A percentile compares a stretch with the other conserved stretches of the same genome.
phyloP scores from a whole-genome alignment of 1,140 invertebrate genomes.

The Drosophila funebris region DNA sequence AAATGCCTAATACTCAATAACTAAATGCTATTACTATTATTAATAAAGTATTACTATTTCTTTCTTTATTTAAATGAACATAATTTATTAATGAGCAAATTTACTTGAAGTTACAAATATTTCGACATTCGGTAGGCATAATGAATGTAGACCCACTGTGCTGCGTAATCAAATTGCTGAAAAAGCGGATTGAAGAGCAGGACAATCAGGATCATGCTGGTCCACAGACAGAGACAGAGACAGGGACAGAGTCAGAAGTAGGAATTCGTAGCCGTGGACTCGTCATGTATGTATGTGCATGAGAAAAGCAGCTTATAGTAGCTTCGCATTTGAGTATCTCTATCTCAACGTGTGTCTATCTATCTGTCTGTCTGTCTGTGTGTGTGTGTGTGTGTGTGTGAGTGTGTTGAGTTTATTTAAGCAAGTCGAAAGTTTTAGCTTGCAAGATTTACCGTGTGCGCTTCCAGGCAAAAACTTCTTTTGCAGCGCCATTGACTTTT shows the following conservation, averaged over 20 bases:
- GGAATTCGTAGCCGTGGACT: constrained; percentile 44
- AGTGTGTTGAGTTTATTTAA: constrained; percentile 71
- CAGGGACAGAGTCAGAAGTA: neutral
- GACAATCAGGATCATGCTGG: constrained; percentile 56
- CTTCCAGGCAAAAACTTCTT: constrained; percentile 78
- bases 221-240: constrained; percentile 25
- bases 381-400: constrained; percentile 12
- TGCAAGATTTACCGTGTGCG: constrained; percentile 76
- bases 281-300: constrained; percentile 65
- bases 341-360: constrained; percentile 32
- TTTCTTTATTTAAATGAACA: no score
- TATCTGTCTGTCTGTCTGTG: constrained; percentile 23
- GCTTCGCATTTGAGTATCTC: constrained; percentile 46
- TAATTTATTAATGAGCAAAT: no score
- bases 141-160: constrained; percentile 43
- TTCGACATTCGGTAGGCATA: no score
- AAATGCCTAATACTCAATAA: no score
- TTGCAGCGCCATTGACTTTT: constrained; percentile 82
- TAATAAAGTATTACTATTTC: no score
- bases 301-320: constrained; percentile 71
- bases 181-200: constrained; percentile 52
- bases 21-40: no score
- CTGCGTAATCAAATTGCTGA: constrained; percentile 75
- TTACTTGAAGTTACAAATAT: no score
- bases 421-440: constrained; percentile 78